Evolutionary conservation across 1,140 invertebrate species (phyloP), one percentile per base, ranked within the genome.

Genomic region (Drosophila varians): DNA sequence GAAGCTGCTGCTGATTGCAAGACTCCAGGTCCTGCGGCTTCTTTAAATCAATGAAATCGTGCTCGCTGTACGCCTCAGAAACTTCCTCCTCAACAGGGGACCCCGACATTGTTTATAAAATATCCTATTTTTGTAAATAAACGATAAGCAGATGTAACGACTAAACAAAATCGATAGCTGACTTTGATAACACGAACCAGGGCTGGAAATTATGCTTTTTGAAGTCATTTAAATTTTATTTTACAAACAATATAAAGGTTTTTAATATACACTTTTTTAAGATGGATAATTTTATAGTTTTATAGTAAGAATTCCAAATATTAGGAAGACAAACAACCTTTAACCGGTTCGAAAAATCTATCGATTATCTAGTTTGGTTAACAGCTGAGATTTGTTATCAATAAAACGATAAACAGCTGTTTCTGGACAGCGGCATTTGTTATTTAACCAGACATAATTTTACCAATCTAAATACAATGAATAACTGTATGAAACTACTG

Each of bases 401-500:
- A n/a, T 11, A 11, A n/a, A 11, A 11, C 6, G 1, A 3, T 1
- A 1, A 36, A 25, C 78, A 83, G 78, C 78, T 83, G 78, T 47
- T 65, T 23, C 12, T 2, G 14, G n/a, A 18, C 38, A 23, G n/a
- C 4, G 18, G 3, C 47, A 40, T 66, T 79, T 86, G 82, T 86
- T 86, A 86, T 82, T 87, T 40, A 87, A 87, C 60, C 56, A 77
- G n/a, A 12, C 9, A 0, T 4, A 21, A n/a, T 36, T 38, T 28
- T 4, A 12, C 25, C 18, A 26, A 18, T 9, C 0, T 7, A 46
- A 69, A 86, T 75, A 72, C 16, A 51, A 90, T 91, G 83, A 74
- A 90, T 54, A 87, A 74, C 43, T 89, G 74, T 61, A 6, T 75
- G 19, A 89, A 90, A 71, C 49, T 90, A 2, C 3, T 78, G 11